A percentile compares a stretch with the other conserved stretches of the same genome.
Conservation (phyloP, 2,888 invertebrate genomes). For the Pegoplata infirma region DNA sequence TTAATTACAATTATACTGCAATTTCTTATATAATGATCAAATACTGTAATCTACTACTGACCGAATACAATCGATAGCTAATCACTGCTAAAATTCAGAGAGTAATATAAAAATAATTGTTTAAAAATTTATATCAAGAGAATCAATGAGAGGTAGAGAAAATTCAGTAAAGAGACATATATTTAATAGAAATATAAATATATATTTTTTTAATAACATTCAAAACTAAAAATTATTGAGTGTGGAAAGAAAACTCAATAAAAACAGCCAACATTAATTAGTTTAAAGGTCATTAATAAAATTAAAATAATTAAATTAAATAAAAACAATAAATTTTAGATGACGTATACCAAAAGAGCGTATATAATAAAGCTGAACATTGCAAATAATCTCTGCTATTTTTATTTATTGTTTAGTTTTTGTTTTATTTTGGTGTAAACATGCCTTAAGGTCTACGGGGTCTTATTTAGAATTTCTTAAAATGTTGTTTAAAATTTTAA, state of each 20-base stretch:
- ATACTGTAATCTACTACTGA: background rate
- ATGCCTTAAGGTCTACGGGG: constrained; percentile 8
- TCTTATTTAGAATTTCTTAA: background rate
- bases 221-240: background rate
- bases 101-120: background rate
- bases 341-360: constrained; percentile 20
- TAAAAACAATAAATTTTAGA: constrained; percentile 16
- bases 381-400: background rate
- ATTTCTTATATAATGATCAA: background rate
- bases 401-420: too few relatives aligned
- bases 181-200: background rate
- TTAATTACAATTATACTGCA: too few relatives aligned
- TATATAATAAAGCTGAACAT: too few relatives aligned
- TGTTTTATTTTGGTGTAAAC: background rate
- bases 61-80: background rate
- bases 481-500: background rate
- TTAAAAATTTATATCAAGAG: background rate
- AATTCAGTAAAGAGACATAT: background rate
- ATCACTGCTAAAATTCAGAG: constrained; percentile 2
- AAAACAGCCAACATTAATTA: constrained; percentile 15
- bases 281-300: constrained; percentile 52
- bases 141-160: background rate
- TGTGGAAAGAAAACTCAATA: background rate
- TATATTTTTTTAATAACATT: background rate
- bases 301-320: constrained; percentile 2